A percentile compares a stretch with the other conserved stretches of the same genome.
Conservation (phyloP, 2,888 invertebrate species). For the Cantharis rustica region DNA sequence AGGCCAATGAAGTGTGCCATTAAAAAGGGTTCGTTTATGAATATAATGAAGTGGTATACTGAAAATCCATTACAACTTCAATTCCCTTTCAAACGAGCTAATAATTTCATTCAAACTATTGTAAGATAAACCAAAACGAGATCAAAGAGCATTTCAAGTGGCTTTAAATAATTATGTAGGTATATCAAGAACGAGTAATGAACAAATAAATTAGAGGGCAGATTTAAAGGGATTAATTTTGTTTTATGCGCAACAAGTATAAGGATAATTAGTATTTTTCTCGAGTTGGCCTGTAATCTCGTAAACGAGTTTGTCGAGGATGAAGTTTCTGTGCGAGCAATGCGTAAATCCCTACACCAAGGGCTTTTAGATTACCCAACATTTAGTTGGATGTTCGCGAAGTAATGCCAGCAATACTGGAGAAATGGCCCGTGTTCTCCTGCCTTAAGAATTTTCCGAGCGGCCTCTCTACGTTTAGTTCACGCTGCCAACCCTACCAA, state of each 20-base stretch:
- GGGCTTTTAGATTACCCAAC: slow-evolving; percentile 26
- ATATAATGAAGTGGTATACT: neutral
- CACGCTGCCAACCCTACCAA: slow-evolving; percentile 18
- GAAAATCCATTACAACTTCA: neutral
- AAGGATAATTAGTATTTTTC: slow-evolving; percentile 12
- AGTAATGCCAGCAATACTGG: slow-evolving; percentile 18
- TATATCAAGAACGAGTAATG: slow-evolving; percentile 9
- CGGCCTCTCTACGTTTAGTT: slow-evolving; percentile 19
- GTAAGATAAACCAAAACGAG: neutral
- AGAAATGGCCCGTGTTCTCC: slow-evolving; percentile 27
- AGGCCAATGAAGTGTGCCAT: neutral
- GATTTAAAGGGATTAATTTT: slow-evolving; percentile 12
- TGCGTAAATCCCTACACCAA: slow-evolving; percentile 24
- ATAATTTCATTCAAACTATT: neutral
- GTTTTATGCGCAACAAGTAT: slow-evolving; percentile 20
- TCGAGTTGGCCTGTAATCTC: slow-evolving; percentile 5
- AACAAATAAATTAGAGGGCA: slow-evolving; percentile 13
- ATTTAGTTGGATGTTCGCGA: slow-evolving; percentile 26
- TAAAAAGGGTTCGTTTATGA: neutral
- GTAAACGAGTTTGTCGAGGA: slow-evolving; percentile 4
- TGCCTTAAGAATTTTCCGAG: slow-evolving; percentile 21
- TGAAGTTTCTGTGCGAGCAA: slow-evolving; percentile 9
- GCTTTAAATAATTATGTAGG: slow-evolving; percentile 14
- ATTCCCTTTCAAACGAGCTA: neutral
- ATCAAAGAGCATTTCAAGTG: slow-evolving; percentile 18